Base-by-base conservation (phyloP, 2,888 invertebrate species). In the Hanleya hanleyi region DNA sequence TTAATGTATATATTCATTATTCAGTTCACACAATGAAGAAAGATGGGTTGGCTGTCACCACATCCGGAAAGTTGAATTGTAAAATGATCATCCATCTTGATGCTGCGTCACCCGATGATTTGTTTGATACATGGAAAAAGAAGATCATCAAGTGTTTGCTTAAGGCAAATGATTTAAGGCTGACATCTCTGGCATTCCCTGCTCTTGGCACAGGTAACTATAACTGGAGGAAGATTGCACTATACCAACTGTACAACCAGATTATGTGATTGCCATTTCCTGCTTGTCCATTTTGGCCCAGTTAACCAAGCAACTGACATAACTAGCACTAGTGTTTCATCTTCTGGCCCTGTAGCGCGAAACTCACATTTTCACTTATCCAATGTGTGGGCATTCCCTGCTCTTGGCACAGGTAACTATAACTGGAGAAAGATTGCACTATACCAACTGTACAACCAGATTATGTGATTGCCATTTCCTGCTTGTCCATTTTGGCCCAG, bases 371-470 rank as follows among this genome's bases (percentile, higher is more conserved):
- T n/a, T n/a, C n/a, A n/a, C n/a, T n/a, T n/a, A n/a, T n/a, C n/a
- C n/a, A n/a, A n/a, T n/a, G n/a, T n/a, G n/a, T n/a, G n/a, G 35
- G 82, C 83, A 9, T 81, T 84, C 33, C 83, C 84, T 18, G 79
- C 82, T 3, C 76, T 84, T 29, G 84, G 84, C 0, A 81, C 82
- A 9, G 83, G 70, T 12, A 29, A 29, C 26, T n/a, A n/a, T n/a
- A n/a, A n/a, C n/a, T n/a, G n/a, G n/a, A n/a, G n/a, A n/a, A n/a
- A n/a, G n/a, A n/a, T n/a, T n/a, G n/a, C n/a, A n/a, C n/a, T n/a
- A n/a, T n/a, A n/a, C n/a, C n/a, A n/a, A n/a, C n/a, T n/a, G n/a
- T n/a, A n/a, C n/a, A n/a, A n/a, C n/a, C n/a, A n/a, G n/a, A n/a
- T n/a, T n/a, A n/a, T n/a, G n/a, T n/a, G n/a, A n/a, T n/a, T n/a